These are phyloP conservation scores for Rotaria socialis DNA, from an alignment of 2,888 invertebrate genomes.

Conservation along the genomic window DNA sequence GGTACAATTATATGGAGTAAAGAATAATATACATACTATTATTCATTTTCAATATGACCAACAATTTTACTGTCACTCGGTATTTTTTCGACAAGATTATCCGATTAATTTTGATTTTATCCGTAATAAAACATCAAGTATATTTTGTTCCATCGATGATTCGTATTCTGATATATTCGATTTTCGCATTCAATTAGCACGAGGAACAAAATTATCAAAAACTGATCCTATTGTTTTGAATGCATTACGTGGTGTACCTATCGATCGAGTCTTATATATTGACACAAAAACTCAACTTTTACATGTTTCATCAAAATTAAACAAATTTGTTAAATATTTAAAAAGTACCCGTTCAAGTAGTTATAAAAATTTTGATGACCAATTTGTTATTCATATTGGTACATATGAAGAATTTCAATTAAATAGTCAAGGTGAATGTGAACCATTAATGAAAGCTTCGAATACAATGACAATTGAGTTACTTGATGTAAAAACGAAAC, in stretches of 20 bases:
- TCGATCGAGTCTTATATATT: background rate
- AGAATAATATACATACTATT: background rate
- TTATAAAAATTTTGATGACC: background rate
- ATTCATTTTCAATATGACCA: background rate
- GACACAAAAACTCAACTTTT: background rate
- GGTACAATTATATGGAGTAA: background rate
- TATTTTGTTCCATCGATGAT: background rate
- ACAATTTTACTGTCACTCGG: background rate
- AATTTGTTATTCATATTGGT: background rate
- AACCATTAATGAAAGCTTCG: background rate
- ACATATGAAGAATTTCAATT: constrained; percentile 7
- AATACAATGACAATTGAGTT: background rate
- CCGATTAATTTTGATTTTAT: background rate
- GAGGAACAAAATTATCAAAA: background rate
- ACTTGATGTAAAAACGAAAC: background rate
- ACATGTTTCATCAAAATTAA: background rate
- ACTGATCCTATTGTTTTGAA: background rate
- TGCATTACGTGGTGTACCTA: background rate
- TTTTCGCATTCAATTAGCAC: background rate
- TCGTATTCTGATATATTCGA: background rate
- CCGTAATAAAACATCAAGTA: constrained; percentile 1
- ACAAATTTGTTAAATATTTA: background rate
- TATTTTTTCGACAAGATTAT: background rate
- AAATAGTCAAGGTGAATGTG: background rate
- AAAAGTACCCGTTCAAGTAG: background rate